These are phyloP conservation scores for Thrips palmi DNA, from an alignment of 1,140 invertebrate species.

Conservation along the genomic window DNA sequence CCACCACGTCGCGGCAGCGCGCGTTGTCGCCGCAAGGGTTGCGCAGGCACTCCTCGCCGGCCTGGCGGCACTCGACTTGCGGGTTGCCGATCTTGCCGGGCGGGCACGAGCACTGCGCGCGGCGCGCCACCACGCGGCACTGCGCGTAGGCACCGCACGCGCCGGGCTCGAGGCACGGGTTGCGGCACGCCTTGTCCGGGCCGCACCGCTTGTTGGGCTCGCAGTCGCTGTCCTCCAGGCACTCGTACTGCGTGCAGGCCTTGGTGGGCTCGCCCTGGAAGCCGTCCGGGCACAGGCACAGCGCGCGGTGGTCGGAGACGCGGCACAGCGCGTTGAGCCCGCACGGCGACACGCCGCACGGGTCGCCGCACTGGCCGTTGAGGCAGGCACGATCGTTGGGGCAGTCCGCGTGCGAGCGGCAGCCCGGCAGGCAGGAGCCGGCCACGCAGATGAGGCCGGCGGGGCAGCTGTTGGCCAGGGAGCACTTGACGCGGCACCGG, in stretches of 20 bases:
- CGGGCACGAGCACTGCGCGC: constrained; percentile 65
- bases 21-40: constrained; percentile 74
- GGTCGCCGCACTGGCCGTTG: constrained; percentile 54
- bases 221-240: constrained; percentile 57
- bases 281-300: constrained; percentile 70
- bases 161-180: constrained; percentile 57
- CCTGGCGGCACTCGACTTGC: constrained; percentile 46
- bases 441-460: constrained; percentile 38
- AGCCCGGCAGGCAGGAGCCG: constrained; percentile 49
- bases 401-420: constrained; percentile 62
- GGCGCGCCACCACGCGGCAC: constrained; percentile 56
- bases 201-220: constrained; percentile 55
- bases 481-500: constrained; percentile 42
- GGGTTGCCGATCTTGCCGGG: constrained; percentile 72
- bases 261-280: constrained; percentile 57
- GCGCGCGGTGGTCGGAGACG: constrained; percentile 53
- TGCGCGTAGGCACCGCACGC: constrained; percentile 71
- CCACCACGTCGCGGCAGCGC: constrained; percentile 48
- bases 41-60: constrained; percentile 41
- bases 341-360: constrained; percentile 46
- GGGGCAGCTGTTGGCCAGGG: constrained; percentile 26
- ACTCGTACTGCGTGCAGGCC: constrained; percentile 56
- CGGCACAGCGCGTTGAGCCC: constrained; percentile 57
- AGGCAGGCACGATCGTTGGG: constrained; percentile 53
- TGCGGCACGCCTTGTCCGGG: constrained; percentile 51